These are phyloP conservation scores for Gulo gulo DNA, from an alignment of 2,113 vertebrate species.

Conservation along the genomic window DNA sequence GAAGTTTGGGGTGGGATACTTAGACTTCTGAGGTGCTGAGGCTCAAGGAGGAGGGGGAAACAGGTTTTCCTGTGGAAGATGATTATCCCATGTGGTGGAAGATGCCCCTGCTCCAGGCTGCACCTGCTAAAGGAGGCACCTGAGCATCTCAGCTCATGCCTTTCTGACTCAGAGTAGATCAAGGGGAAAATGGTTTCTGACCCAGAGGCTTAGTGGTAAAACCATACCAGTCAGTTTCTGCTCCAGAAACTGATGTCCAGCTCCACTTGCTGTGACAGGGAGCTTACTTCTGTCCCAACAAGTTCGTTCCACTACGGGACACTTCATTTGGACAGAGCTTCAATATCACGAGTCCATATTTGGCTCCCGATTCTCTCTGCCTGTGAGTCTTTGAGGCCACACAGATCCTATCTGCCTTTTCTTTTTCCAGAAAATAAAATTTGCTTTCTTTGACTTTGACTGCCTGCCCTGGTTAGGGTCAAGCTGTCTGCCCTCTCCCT, in stretches of 20 bases:
- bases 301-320: background rate
- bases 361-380: background rate
- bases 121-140: background rate
- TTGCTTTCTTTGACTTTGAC: background rate
- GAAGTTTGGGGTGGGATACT: background rate
- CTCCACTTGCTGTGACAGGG: background rate
- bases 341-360: background rate
- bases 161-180: background rate
- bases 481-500: background rate
- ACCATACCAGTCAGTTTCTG: background rate
- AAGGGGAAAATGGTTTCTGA: background rate
- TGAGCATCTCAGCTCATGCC: background rate
- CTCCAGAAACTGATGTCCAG: background rate
- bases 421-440: slow-evolving; percentile 40
- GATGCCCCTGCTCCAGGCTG: background rate
- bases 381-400: background rate
- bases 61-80: background rate
- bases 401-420: background rate
- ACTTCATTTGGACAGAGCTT: background rate
- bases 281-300: background rate
- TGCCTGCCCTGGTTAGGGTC: background rate
- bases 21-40: background rate
- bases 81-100: background rate
- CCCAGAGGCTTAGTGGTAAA: background rate
- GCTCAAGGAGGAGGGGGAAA: background rate